These are phyloP conservation scores for Steinernema khuongi DNA, from an alignment of 1,140 invertebrate genomes.

Conservation along the genomic window DNA sequence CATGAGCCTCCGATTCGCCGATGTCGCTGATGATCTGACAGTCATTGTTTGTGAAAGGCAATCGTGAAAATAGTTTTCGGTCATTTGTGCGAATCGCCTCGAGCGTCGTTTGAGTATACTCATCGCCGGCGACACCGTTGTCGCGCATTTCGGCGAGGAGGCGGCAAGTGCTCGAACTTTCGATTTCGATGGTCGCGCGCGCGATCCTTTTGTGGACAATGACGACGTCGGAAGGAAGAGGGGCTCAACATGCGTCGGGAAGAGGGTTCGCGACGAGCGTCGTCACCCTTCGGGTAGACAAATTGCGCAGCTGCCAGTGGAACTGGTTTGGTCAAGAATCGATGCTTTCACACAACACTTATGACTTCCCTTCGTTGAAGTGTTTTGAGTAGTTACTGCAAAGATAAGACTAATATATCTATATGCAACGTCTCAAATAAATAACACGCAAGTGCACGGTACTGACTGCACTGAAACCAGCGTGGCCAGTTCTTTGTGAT, in stretches of 20 bases:
- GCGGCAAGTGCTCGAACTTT: background rate
- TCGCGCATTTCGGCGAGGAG: background rate
- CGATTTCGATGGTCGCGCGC: background rate
- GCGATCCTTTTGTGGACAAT: background rate
- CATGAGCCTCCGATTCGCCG: no score
- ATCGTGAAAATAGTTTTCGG: background rate
- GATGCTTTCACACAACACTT: background rate
- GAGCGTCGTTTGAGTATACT: slow-evolving; percentile 2
- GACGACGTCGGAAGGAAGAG: background rate
- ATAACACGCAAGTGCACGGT: no score
- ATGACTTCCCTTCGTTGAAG: background rate
- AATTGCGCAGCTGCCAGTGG: no score
- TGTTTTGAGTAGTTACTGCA: no score
- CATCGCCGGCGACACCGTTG: slow-evolving; percentile 10
- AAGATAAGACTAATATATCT: no score
- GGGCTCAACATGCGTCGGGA: no score
- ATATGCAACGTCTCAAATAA: no score
- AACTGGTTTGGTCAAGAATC: background rate
- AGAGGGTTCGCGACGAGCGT: background rate
- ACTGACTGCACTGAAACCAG: no score
- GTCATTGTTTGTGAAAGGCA: no score
- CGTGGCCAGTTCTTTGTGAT: no score
- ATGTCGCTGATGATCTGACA: no score
- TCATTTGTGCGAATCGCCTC: background rate
- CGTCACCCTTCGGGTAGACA: no score